Percentiles rank a stretch among this genome's conserved stretches.
phyloP scores from a whole-genome alignment of 2,113 vertebrate genomes.

The Acrocephalus arundinaceus region DNA sequence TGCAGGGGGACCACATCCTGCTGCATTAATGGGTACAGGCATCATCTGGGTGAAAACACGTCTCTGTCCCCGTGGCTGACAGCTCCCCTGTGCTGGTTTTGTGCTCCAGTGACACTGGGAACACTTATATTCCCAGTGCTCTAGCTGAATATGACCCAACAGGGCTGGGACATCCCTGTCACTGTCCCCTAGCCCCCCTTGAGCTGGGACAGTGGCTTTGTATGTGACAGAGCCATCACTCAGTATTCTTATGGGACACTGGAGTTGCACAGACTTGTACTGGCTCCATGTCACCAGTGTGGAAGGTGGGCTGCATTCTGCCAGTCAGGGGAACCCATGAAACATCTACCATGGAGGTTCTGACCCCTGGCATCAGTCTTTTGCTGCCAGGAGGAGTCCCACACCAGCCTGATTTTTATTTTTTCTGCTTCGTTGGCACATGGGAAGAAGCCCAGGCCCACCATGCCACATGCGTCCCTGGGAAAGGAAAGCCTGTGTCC shows the following conservation, averaged over 20 bases:
- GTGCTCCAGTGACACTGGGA: neutral
- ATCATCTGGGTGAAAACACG: neutral
- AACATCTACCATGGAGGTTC: neutral
- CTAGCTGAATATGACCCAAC: neutral
- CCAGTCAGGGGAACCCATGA: fast-evolving
- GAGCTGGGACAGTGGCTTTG: neutral
- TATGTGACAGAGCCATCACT: neutral
- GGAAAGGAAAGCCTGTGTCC: neutral
- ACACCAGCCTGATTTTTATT: neutral
- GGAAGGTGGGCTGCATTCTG: neutral
- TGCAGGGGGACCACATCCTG: neutral
- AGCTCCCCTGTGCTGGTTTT: neutral
- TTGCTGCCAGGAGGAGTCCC: fast-evolving
- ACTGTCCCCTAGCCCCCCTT: neutral
- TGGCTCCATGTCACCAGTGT: fast-evolving
- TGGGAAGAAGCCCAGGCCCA: neutral
- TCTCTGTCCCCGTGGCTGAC: neutral
- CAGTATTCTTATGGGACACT: neutral
- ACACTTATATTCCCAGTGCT: neutral
- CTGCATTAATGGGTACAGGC: neutral
- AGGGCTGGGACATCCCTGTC: neutral
- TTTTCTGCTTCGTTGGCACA: neutral
- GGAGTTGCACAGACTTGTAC: fast-evolving
- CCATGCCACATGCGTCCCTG: fast-evolving
- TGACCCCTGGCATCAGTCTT: no score